These are phyloP conservation scores for Drepana arcuata DNA, from an alignment of 1,140 invertebrate species.

Conservation along the genomic window DNA sequence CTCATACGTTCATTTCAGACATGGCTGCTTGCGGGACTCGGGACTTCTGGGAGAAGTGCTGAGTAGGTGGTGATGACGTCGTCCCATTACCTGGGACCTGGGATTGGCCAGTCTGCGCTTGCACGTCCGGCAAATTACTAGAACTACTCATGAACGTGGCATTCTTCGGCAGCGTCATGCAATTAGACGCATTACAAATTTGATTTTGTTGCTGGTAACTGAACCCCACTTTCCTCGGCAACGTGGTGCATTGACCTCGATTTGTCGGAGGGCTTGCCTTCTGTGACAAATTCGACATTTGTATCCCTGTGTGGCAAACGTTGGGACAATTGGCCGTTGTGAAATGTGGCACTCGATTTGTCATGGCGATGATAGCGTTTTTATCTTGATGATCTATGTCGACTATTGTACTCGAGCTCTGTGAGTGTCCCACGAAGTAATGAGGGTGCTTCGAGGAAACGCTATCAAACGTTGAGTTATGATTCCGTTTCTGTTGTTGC, in stretches of 20 bases:
- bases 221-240: slow-evolving; percentile 76
- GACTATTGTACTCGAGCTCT: slow-evolving; percentile 82
- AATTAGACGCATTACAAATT: slow-evolving; percentile 67
- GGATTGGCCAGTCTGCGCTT: slow-evolving; percentile 56
- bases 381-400: slow-evolving; percentile 85
- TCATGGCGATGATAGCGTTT: slow-evolving; percentile 76
- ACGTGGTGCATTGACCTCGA: slow-evolving; percentile 76
- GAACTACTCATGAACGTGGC: slow-evolving; percentile 72
- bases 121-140: slow-evolving; percentile 71
- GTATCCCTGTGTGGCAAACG: slow-evolving; percentile 74
- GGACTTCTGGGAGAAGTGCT: slow-evolving; percentile 70
- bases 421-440: slow-evolving; percentile 78
- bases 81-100: slow-evolving; percentile 57
- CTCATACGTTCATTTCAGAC: slow-evolving; percentile 89
- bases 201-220: slow-evolving; percentile 64
- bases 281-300: slow-evolving; percentile 72
- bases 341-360: slow-evolving; percentile 68
- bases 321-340: slow-evolving; percentile 67
- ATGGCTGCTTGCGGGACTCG: slow-evolving; percentile 83
- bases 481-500: slow-evolving; percentile 78
- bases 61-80: slow-evolving; percentile 41
- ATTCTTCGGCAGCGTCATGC: slow-evolving; percentile 75
- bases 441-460: slow-evolving; percentile 77
- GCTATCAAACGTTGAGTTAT: slow-evolving; percentile 80
- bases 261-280: slow-evolving; percentile 74